Base-by-base conservation (phyloP, 37 sponge, comb jelly and placozoan genomes). In the Amphimedon queenslandica region DNA sequence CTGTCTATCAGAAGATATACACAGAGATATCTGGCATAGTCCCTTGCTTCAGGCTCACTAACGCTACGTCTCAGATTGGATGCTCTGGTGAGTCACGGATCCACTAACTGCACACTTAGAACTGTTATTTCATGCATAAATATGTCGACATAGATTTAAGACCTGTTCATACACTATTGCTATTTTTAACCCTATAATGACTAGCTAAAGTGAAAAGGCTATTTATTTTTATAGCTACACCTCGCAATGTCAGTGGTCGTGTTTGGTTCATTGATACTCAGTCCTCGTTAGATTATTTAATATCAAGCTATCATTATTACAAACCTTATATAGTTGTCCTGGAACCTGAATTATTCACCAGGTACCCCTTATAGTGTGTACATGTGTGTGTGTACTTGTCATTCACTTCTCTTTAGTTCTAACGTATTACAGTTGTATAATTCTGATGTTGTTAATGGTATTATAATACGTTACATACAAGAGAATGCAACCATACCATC, bases 61-160 rank as follows among this genome's bases (percentile, higher is more conserved):
- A 88, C 66, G 84, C 79, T 21, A 77, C 73, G 32, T 31, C 58
- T 41, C 89, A 88, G 58, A 82, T 88, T 55, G 89, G 89, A 6
- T 88, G 84, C 66, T 88, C 89, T 65, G 84, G 89, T 88, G 60
- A 67, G 41, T 30, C 8, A 18, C 13, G 13, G 53, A 18, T 13
- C 53, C 53, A 47, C 53, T 47, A 13, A 13, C 53, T 47, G 53
- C 13, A 18, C 13, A 47, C 13, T 13, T 18, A 47, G 53, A 13
- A 47, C 53, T 18, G 53, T 13, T n/a, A n/a, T n/a, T n/a, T n/a
- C n/a, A n/a, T n/a, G n/a, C n/a, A n/a, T n/a, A n/a, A n/a, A n/a
- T n/a, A n/a, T n/a, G n/a, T n/a, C n/a, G n/a, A n/a, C n/a, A n/a
- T n/a, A n/a, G n/a, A n/a, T n/a, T n/a, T n/a, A n/a, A n/a, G n/a